Base-by-base conservation (phyloP, 2,888 invertebrate genomes). In the Lutraria lutraria region DNA sequence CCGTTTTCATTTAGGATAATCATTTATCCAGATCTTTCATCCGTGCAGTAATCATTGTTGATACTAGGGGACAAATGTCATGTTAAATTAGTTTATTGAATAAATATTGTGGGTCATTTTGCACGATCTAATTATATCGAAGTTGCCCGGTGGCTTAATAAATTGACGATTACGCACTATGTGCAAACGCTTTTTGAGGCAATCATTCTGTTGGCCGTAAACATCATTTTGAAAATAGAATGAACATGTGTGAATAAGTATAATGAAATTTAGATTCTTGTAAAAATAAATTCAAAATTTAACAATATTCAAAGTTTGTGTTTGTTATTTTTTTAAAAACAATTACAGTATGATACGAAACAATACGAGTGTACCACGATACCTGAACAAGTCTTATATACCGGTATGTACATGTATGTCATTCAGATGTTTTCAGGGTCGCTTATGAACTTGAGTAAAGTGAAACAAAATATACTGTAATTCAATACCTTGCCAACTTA, bases 81-180 rank as follows among this genome's bases (percentile, higher is more conserved):
- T 84, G 88, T 87, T 85, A 83, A 90, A 89, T 89, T 87, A 87
- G 89, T 90, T 89, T 85, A 89, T 89, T 90, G 81, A 87, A 90
- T 90, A 88, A 90, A 90, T 87, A 86, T 60, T 80, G 81, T 79
- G 54, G 54, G 53, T 81, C 53, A 53, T 53, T 60, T 83, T 54
- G 82, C 60, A n/a, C 34, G 60, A 83, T 83, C 52, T 83, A 56
- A 34, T 56, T 29, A 76, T 76, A 34, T 15, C 34, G 13, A 19
- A 34, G 25, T 31, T 76, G 76, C 76, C 76, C 76, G 6, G 34
- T 25, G 76, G 76, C 31, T 16, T 31, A 31, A 34, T 76, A 76
- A 76, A 31, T 31, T 76, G 76, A 31, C 31, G 16, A 76, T 34
- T 21, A 83, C 31, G 29, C 56, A 60, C 25, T 19, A 63, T 19